Percentiles rank a stretch among this genome's conserved stretches.
phyloP scores from a whole-genome alignment of 2,888 invertebrate genomes.

The Neoascia interrupta region DNA sequence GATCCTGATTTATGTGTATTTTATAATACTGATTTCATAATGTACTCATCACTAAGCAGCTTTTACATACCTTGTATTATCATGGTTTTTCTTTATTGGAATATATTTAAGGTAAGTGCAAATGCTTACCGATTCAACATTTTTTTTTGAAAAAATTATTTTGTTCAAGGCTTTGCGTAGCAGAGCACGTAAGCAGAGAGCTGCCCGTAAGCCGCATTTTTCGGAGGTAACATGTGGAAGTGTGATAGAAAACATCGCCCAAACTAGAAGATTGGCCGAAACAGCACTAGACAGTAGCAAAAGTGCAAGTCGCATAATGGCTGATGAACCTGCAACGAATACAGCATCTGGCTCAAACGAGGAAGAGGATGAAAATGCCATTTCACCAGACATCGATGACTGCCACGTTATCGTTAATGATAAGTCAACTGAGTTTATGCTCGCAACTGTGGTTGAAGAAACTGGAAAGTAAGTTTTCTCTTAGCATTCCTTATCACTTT shows the following conservation, averaged over 20 bases:
- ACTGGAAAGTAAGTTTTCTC: conserved; percentile 86
- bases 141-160: conserved; percentile 10
- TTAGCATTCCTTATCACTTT: no score
- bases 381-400: conserved; percentile 84
- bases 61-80: conserved; percentile 99
- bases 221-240: conserved; percentile 87
- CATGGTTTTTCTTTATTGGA: conserved; percentile 98
- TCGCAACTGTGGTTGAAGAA: conserved; percentile 93
- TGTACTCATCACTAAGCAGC: conserved; percentile 98
- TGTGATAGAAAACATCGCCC: conserved; percentile 94
- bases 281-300: conserved; percentile 83
- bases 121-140: neutral
- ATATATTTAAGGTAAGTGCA: conserved; percentile 93
- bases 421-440: conserved; percentile 93
- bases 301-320: conserved; percentile 81
- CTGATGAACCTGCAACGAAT: conserved; percentile 91
- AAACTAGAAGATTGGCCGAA: conserved; percentile 89
- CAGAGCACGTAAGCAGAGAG: conserved; percentile 90
- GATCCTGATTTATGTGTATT: conserved; percentile 93
- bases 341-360: conserved; percentile 95
- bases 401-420: conserved; percentile 94
- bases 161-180: conserved; percentile 88
- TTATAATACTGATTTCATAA: conserved; percentile 98
- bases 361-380: conserved; percentile 86
- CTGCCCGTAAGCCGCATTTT: conserved; percentile 88